phyloP scores from a whole-genome alignment of 2,113 vertebrate genomes.

The Oostethus manadensis region DNA sequence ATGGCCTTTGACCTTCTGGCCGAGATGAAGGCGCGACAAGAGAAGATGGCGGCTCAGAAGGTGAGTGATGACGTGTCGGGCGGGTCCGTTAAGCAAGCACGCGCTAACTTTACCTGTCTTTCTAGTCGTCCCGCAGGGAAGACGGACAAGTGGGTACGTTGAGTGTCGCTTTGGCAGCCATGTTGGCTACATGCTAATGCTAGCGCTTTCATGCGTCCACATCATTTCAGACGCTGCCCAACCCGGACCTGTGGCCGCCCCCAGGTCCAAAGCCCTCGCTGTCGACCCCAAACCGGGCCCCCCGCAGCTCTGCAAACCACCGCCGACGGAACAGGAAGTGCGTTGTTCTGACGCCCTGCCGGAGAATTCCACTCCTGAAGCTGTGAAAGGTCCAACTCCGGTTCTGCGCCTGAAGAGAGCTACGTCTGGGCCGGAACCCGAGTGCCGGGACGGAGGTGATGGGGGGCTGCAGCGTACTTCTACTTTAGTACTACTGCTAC shows the following conservation, averaged over 20 bases:
- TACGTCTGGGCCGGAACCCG: conserved; percentile 78
- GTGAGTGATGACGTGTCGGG: conserved; percentile 46
- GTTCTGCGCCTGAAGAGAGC: conserved; percentile 78
- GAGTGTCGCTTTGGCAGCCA: background rate
- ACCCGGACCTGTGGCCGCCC: conserved; percentile 67
- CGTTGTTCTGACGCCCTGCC: background rate
- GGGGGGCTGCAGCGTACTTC: background rate
- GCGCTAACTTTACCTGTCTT: background rate
- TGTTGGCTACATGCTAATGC: conserved; percentile 6
- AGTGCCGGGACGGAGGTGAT: conserved; percentile 38
- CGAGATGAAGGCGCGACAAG: conserved; percentile 94
- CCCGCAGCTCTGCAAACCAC: conserved; percentile 69
- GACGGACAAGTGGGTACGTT: background rate
- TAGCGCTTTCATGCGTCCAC: background rate
- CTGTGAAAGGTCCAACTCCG: conserved; percentile 74
- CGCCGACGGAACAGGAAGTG: background rate
- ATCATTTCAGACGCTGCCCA: conserved; percentile 57
- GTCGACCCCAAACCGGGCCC: conserved; percentile 68
- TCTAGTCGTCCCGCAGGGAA: background rate
- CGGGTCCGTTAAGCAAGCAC: background rate
- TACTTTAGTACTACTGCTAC: background rate
- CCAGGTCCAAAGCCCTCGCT: conserved; percentile 70
- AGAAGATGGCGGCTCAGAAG: conserved; percentile 82
- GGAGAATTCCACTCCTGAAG: conserved; percentile 72
- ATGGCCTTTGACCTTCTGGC: conserved; percentile 84